Evolutionary conservation across 2,888 invertebrate species (phyloP).

Genomic region (Dysmachus trigonus): DNA sequence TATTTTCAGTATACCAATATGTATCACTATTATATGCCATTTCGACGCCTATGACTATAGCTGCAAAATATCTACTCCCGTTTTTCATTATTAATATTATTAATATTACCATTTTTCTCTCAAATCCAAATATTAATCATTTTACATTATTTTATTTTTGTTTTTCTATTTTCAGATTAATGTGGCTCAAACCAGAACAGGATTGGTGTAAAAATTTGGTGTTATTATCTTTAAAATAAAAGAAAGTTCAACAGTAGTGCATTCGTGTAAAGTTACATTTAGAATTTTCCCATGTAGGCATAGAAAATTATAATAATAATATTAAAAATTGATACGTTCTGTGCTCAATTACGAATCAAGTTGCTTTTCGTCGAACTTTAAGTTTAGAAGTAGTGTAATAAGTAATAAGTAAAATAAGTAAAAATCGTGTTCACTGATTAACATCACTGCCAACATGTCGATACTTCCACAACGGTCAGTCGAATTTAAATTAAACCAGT

Average conservation of each 20-base stretch:
- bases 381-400: neutral
- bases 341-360: neutral
- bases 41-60: too few species aligned
- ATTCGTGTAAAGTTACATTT: neutral
- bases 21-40: too few species aligned
- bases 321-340: neutral
- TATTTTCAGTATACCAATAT: too few species aligned
- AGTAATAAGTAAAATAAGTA: neutral
- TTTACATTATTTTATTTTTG: too few species aligned
- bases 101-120: neutral
- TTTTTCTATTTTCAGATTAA: neutral
- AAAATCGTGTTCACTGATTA: slow-evolving; percentile 6
- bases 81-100: neutral
- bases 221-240: neutral
- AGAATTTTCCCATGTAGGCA: neutral
- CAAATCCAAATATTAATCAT: neutral
- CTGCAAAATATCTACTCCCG: too few species aligned
- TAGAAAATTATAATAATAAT: neutral
- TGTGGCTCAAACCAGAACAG: neutral
- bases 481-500: neutral
- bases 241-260: neutral
- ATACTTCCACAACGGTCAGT: neutral
- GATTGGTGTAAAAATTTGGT: neutral
- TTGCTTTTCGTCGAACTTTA: neutral
- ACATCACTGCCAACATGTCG: slow-evolving; percentile 15